Evolutionary conservation across 1,140 invertebrate genomes (phyloP).

Genomic region (Parasteatoda tepidariorum): DNA sequence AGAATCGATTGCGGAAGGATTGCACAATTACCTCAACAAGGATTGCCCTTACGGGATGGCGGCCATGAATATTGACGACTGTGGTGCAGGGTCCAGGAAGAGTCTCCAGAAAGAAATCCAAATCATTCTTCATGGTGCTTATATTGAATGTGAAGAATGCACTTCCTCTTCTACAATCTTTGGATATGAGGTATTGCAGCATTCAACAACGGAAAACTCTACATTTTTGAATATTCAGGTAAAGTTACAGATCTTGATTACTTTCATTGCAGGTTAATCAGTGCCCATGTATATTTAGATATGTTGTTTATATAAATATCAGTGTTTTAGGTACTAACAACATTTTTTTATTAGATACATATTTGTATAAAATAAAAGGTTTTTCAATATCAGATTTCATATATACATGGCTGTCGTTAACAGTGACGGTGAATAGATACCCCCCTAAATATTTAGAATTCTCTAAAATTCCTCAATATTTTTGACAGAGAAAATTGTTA

Average conservation of each 20-base stretch:
- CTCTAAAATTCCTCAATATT: too few species aligned
- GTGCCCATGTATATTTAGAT: too few species aligned
- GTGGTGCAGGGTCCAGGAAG: slow-evolving; percentile 62
- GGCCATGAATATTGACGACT: slow-evolving; percentile 65
- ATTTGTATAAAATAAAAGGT: too few species aligned
- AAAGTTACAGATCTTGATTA: neutral
- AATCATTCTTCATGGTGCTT: neutral
- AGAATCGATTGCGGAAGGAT: slow-evolving; percentile 68
- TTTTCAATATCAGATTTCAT: too few species aligned
- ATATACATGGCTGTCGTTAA: too few species aligned
- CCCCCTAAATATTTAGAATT: too few species aligned
- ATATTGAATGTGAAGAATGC: slow-evolving; percentile 54
- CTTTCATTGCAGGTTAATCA: too few species aligned
- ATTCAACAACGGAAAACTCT: slow-evolving; percentile 12
- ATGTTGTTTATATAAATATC: too few species aligned
- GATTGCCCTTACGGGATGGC: slow-evolving; percentile 63
- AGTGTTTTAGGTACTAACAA: too few species aligned
- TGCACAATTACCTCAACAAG: slow-evolving; percentile 65
- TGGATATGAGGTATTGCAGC: slow-evolving; percentile 47
- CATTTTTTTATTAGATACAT: too few species aligned
- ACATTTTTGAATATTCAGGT: slow-evolving; percentile 24
- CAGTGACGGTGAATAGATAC: too few species aligned
- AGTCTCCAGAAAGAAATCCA: slow-evolving; percentile 53
- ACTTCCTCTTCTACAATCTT: slow-evolving; percentile 8
- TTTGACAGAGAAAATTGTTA: too few species aligned